A percentile compares a stretch with the other conserved stretches of the same genome.
These are phyloP conservation scores for Pomacea canaliculata DNA, from an alignment of 2,888 invertebrate genomes.

Conservation along the genomic window DNA sequence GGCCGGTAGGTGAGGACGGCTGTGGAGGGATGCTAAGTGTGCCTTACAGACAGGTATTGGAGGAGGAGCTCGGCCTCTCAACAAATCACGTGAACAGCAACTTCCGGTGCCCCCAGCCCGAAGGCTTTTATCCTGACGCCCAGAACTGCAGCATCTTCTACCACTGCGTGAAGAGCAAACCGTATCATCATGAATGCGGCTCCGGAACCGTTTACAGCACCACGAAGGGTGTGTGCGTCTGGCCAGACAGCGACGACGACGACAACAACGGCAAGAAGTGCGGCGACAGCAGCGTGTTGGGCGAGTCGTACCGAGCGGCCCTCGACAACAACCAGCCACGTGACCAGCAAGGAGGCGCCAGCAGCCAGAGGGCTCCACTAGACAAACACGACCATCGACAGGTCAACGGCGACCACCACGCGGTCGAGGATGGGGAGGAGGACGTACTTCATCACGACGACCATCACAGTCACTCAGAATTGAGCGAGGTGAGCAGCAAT, in stretches of 20 bases:
- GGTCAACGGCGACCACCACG: neutral
- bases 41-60: neutral
- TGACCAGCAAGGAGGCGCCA: neutral
- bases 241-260: neutral
- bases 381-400: neutral
- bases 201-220: conserved; percentile 22
- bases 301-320: neutral
- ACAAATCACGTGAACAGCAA: neutral
- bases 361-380: neutral
- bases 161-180: conserved; percentile 31
- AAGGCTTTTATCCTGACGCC: conserved; percentile 33
- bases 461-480: neutral
- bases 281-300: neutral
- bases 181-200: conserved; percentile 23
- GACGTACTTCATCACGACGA: neutral
- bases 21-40: conserved; percentile 20
- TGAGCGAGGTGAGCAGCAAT: conserved; percentile 1
- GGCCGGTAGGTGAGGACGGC: conserved; percentile 15
- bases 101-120: conserved; percentile 28
- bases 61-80: neutral
- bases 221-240: conserved; percentile 5
- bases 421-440: neutral
- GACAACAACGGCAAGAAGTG: neutral
- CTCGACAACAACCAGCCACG: neutral
- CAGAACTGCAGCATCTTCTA: conserved; percentile 33